Conservation (phyloP, 1,140 invertebrate genomes). For the Limonius californicus region DNA sequence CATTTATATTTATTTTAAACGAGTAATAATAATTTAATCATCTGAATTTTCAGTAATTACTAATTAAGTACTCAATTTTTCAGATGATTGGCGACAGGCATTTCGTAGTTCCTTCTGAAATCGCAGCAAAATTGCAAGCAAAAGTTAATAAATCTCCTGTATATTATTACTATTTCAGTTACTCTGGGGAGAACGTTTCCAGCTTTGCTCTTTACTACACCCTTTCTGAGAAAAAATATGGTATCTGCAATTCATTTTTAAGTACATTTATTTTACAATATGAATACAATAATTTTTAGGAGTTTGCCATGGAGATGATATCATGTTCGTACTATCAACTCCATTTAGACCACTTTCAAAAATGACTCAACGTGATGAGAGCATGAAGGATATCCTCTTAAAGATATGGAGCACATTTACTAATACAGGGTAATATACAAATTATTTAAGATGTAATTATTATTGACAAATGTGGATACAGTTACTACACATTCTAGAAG, state of each 20-base stretch:
- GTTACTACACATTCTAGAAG: no score
- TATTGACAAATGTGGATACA: no score
- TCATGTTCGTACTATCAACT: slow-evolving; percentile 29
- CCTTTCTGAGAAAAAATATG: slow-evolving; percentile 25
- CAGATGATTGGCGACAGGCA: slow-evolving; percentile 57
- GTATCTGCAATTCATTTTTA: slow-evolving; percentile 21
- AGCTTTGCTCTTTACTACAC: slow-evolving; percentile 28
- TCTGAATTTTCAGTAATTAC: no score
- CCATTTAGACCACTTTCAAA: slow-evolving; percentile 22
- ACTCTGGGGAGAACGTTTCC: slow-evolving; percentile 36
- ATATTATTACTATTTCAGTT: slow-evolving; percentile 57
- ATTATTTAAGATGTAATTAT: no score
- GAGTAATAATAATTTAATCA: no score
- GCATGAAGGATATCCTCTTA: slow-evolving; percentile 29
- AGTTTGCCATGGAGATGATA: slow-evolving; percentile 38
- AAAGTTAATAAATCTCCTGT: slow-evolving; percentile 53
- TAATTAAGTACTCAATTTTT: no score
- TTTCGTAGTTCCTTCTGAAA: slow-evolving; percentile 55
- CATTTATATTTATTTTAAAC: no score
- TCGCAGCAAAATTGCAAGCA: slow-evolving; percentile 54
- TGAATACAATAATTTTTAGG: slow-evolving; percentile 9
- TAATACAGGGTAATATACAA: slow-evolving; percentile 37
- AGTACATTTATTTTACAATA: neutral
- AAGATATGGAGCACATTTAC: slow-evolving; percentile 30
- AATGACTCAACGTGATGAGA: slow-evolving; percentile 26